Conservation (phyloP, 2,113 vertebrate genomes). For the Vulpes vulpes region DNA sequence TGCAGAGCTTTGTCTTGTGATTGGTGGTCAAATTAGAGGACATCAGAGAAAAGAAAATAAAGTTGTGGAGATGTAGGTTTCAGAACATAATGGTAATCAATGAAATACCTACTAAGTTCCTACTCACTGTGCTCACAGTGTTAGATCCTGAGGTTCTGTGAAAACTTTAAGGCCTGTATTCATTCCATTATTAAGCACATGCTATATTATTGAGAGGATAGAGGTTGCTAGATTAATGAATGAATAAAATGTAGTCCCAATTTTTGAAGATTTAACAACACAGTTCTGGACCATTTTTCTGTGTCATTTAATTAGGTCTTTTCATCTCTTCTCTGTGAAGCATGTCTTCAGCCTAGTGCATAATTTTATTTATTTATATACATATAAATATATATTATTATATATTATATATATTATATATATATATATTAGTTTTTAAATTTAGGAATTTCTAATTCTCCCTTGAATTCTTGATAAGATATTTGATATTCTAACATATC, state of each 20-base stretch:
- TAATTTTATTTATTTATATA: not conserved
- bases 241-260: not conserved
- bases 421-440: not conserved
- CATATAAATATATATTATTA: too few species aligned
- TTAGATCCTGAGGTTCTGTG: not conserved
- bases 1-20: not conserved
- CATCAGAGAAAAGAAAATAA: not conserved
- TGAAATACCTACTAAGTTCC: not conserved
- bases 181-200: not conserved
- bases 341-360: not conserved
- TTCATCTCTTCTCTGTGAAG: not conserved
- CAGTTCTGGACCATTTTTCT: not conserved
- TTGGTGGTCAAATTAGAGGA: not conserved
- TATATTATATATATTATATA: too few species aligned
- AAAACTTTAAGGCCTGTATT: not conserved
- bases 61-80: not conserved
- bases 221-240: not conserved
- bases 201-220: not conserved
- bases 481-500: not conserved
- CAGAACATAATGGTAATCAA: not conserved
- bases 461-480: conserved; percentile 7
- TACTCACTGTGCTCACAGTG: not conserved
- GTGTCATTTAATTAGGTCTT: not conserved
- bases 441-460: conserved; percentile 13
- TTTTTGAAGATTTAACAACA: not conserved